Evolutionary conservation across 2,113 vertebrate species (phyloP), one percentile per base, ranked within the genome.

Genomic region (Piprites chloris): DNA sequence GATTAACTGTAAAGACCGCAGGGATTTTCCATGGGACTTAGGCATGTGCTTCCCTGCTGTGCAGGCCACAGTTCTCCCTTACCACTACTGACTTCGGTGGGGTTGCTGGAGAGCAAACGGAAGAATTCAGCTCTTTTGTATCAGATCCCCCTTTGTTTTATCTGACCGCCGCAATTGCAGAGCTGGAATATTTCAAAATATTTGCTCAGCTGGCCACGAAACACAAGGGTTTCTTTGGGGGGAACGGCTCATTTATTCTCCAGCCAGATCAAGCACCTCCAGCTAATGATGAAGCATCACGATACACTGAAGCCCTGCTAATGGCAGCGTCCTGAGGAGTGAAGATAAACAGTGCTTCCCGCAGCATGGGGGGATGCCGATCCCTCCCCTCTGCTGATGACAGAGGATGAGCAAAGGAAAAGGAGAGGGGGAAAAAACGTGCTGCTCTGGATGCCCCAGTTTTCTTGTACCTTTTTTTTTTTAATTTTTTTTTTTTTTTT

Each of bases 121-220:
- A 81, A 93, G 76, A 96, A 96, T 93, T 84, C 93, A 82, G 66
- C 44, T 55, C 91, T 95, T 96, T 95, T 90, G 76, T 96, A 91
- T 89, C 76, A 87, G 85, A 71, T 91, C 35, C 28, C 53, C 21
- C 75, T 97, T 96, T 96, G 92, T 95, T 96, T 96, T 85, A 91
- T 93, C 90, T 35, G 62, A 76, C 87, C 2, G 58, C 41, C 13
- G 55, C 90, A 94, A 93, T 39, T 21, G 58, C 89, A 76, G 79
- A 91, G 55, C 72, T 87, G 80, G 93, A 93, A 59, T 93, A 93
- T 94, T 96, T 96, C 27, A 96, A 96, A 97, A 94, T 96, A 93
- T 96, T 97, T 96, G 90, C 92, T 95, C 90, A 96, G 93, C 95
- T 96, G 95, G 89, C 89, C 82, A 49, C 0, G 23, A 91, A 91